Percentiles rank a stretch among this genome's conserved stretches.
Conservation (phyloP, 2,888 invertebrate genomes). For the Pherbina coryleti region DNA sequence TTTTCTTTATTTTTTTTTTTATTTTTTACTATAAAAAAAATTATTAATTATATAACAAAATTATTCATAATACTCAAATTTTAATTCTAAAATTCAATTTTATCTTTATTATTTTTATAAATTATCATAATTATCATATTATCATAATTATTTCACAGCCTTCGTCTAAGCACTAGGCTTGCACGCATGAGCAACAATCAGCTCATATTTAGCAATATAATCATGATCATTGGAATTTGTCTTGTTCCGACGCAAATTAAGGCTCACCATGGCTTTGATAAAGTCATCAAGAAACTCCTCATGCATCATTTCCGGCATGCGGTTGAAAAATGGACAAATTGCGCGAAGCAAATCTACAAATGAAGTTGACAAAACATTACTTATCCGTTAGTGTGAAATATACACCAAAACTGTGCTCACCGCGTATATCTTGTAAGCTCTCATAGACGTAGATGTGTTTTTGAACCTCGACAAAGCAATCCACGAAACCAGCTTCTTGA, state of each 20-base stretch:
- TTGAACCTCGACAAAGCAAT: constrained; percentile 43
- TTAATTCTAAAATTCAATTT: too few relatives aligned
- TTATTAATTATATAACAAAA: too few relatives aligned
- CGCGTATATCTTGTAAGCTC: constrained; percentile 44
- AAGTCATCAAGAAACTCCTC: constrained; percentile 77
- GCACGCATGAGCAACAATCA: constrained; percentile 71
- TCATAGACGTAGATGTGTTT: constrained; percentile 45
- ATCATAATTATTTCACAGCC: too few relatives aligned
- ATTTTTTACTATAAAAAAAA: too few relatives aligned
- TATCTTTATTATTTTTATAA: too few relatives aligned
- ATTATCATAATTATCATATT: too few relatives aligned
- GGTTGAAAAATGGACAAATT: constrained; percentile 78
- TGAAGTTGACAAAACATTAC: too few relatives aligned
- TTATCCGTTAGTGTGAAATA: too few relatives aligned
- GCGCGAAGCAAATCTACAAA: constrained; percentile 76
- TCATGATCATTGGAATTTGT: constrained; percentile 60
- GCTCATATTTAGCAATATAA: constrained; percentile 71
- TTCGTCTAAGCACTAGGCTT: constrained; percentile 55
- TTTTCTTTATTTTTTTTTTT: too few relatives aligned
- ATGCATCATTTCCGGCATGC: constrained; percentile 76
- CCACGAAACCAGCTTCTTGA: constrained; percentile 42
- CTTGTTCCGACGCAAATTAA: constrained; percentile 58
- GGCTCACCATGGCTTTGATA: constrained; percentile 64
- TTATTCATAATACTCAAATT: too few relatives aligned
- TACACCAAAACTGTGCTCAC: too few relatives aligned